These are phyloP conservation scores for Himalopsyche japonica DNA, from an alignment of 2,888 invertebrate genomes.

Conservation along the genomic window DNA sequence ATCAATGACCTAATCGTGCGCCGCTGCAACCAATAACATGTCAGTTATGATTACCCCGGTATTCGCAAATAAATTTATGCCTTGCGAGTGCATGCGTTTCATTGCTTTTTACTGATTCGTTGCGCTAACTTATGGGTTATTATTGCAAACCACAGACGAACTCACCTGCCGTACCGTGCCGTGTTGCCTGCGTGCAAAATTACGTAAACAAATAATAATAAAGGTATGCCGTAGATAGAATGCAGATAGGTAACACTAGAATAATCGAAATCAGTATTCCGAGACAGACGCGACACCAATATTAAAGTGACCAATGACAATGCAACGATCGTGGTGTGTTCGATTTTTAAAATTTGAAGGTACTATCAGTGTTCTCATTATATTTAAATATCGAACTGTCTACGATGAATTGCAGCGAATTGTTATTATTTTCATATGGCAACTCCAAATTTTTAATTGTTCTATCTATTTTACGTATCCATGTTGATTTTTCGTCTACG, in stretches of 20 bases:
- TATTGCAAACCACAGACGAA: background rate
- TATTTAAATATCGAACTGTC: too few species aligned
- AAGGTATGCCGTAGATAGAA: background rate
- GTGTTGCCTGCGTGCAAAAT: background rate
- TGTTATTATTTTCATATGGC: too few species aligned
- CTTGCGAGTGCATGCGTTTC: background rate
- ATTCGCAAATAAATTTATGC: background rate
- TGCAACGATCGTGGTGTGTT: background rate
- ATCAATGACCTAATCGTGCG: too few species aligned
- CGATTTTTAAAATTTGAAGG: background rate
- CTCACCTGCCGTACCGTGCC: background rate
- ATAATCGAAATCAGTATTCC: background rate
- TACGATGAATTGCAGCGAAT: too few species aligned
- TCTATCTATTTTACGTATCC: too few species aligned
- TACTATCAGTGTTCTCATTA: background rate
- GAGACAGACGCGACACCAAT: background rate
- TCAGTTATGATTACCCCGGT: background rate
- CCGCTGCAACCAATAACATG: too few species aligned
- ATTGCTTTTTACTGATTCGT: background rate
- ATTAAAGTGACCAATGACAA: background rate
- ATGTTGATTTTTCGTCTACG: too few species aligned
- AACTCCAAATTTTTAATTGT: too few species aligned
- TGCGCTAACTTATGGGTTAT: background rate
- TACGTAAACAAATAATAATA: slow-evolving; percentile 8
- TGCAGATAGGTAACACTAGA: background rate